Evolutionary conservation across 1,140 invertebrate species (phyloP).

Genomic region (Diprion similis): DNA sequence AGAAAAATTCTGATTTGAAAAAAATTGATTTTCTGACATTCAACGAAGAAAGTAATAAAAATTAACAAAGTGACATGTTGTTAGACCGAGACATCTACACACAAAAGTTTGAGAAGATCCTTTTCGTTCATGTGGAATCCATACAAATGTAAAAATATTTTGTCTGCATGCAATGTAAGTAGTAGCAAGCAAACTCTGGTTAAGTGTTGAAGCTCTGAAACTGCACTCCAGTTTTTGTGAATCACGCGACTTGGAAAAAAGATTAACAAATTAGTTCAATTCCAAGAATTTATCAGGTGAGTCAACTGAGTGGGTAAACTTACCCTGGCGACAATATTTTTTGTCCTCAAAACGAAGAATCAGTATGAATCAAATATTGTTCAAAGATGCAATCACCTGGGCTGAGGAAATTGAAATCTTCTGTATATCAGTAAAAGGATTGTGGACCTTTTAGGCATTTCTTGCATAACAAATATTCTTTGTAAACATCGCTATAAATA

Average conservation of each 20-base stretch:
- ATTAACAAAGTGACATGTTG: background rate
- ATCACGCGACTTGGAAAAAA: background rate
- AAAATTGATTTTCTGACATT: too few relatives aligned
- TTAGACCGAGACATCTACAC: background rate
- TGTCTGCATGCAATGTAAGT: background rate
- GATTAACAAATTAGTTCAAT: background rate
- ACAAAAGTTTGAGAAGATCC: background rate
- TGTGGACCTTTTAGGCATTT: background rate
- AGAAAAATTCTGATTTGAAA: too few relatives aligned
- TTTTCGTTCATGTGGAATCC: too few relatives aligned
- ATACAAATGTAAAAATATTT: background rate
- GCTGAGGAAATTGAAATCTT: too few relatives aligned
- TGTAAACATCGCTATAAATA: background rate
- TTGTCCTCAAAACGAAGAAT: background rate
- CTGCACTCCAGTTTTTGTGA: background rate
- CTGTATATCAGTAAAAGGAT: background rate
- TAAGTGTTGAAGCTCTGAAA: background rate
- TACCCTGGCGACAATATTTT: background rate
- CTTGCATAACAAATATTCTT: background rate
- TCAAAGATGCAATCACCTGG: background rate
- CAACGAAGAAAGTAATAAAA: too few relatives aligned
- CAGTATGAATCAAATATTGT: background rate
- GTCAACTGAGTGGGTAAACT: conserved; percentile 1
- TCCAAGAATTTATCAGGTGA: background rate
- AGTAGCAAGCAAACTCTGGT: background rate